A percentile compares a stretch with the other conserved stretches of the same genome.
phyloP scores from a whole-genome alignment of 2,888 invertebrate genomes.

The Tinea semifulvella region DNA sequence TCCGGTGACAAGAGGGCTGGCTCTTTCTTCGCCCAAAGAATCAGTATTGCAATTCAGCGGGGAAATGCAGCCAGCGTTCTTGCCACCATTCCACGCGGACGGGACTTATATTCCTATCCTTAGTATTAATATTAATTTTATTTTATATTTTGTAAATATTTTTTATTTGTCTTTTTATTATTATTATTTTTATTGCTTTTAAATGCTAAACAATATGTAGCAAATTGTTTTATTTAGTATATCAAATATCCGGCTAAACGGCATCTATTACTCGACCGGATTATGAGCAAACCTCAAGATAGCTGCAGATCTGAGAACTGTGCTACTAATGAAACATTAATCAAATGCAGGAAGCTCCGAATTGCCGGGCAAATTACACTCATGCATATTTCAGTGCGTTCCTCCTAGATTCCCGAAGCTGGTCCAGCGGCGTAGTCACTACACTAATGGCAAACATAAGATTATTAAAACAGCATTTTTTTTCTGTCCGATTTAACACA shows the following conservation, averaged over 20 bases:
- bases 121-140: no score
- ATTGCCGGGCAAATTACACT: slow-evolving; percentile 35
- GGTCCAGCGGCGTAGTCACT: neutral
- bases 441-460: neutral
- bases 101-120: no score
- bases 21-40: no score
- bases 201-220: neutral
- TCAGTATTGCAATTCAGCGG: no score
- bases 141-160: no score
- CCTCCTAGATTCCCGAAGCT: slow-evolving; percentile 6
- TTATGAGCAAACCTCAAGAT: slow-evolving; percentile 11
- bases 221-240: slow-evolving; percentile 1
- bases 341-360: slow-evolving; percentile 30
- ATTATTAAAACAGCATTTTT: neutral
- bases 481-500: neutral
- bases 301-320: slow-evolving; percentile 10
- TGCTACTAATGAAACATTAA: slow-evolving; percentile 32
- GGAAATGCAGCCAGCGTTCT: no score
- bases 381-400: slow-evolving; percentile 33
- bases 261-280: neutral
- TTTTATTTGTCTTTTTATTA: no score
- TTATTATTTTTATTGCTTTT: no score
- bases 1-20: no score
- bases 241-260: neutral
- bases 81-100: no score